These are phyloP conservation scores for Lutraria lutraria DNA, from an alignment of 2,888 invertebrate genomes.

Conservation along the genomic window DNA sequence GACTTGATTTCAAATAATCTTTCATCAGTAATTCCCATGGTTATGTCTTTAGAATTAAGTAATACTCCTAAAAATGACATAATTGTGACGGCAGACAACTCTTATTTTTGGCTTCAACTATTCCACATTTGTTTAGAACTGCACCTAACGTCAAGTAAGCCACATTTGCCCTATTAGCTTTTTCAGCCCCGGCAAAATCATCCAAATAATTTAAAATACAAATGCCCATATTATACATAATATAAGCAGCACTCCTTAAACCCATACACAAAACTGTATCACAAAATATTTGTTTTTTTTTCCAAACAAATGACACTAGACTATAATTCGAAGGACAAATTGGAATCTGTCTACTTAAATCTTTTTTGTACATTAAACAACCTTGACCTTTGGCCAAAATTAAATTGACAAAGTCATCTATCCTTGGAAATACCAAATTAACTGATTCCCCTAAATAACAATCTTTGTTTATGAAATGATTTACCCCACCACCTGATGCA, in stretches of 20 bases:
- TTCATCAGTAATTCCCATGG: constrained; percentile 30
- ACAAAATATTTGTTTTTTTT: no score
- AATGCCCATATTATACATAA: no score
- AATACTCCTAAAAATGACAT: constrained; percentile 28
- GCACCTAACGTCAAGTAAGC: no score
- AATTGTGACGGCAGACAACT: constrained; percentile 18
- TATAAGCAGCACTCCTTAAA: no score
- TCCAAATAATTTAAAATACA: no score
- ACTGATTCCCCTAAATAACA: constrained; percentile 12
- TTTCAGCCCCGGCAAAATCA: no score
- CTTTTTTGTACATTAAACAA: no score
- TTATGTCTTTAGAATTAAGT: constrained; percentile 8
- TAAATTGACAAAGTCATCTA: constrained; percentile 32
- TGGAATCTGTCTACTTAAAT: constrained; percentile 24
- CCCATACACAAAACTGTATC: constrained; percentile 36
- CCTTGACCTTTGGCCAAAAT: constrained; percentile 25
- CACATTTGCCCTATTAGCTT: no score
- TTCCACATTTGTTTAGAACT: no score
- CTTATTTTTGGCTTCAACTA: no score
- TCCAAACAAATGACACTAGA: constrained; percentile 34
- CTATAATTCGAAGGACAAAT: constrained; percentile 37
- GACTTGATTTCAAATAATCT: no score
- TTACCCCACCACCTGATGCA: not conserved
- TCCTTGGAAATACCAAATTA: constrained; percentile 23
- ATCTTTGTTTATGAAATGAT: no score